These are phyloP conservation scores for Elgonia sp. DNA, from an alignment of 2,888 invertebrate genomes.

Conservation along the genomic window DNA sequence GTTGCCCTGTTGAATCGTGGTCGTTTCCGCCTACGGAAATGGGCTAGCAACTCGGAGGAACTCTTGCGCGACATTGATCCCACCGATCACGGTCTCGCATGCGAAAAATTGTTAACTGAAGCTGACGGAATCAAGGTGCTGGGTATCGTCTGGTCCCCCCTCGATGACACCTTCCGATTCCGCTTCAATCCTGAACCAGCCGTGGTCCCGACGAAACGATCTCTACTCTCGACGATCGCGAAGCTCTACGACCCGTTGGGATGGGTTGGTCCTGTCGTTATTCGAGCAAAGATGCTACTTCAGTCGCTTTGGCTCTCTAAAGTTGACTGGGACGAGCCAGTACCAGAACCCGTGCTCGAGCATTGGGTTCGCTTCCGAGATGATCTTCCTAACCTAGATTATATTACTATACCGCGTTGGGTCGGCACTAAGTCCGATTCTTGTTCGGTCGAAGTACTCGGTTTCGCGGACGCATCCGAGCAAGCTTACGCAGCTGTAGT, in stretches of 20 bases:
- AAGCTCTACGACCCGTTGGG: background rate
- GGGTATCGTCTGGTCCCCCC: background rate
- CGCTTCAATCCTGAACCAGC: background rate
- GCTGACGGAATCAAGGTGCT: background rate
- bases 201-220: background rate
- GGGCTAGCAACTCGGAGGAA: background rate
- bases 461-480: background rate
- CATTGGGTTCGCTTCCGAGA: no score
- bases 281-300: background rate
- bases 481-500: background rate
- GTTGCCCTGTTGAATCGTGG: background rate
- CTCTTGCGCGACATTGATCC: conserved; percentile 10
- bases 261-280: background rate
- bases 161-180: background rate
- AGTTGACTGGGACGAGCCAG: background rate
- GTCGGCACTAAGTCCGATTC: background rate
- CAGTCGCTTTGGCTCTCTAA: background rate
- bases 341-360: background rate
- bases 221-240: background rate
- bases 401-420: background rate
- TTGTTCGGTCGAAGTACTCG: background rate
- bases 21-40: background rate
- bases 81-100: conserved; percentile 14
- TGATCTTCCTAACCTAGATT: background rate
- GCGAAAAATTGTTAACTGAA: background rate